A percentile compares a stretch with the other conserved stretches of the same genome.
These are phyloP conservation scores for Buphagus erythrorhynchus DNA, from an alignment of 2,797 vertebrate species.

Conservation along the genomic window DNA sequence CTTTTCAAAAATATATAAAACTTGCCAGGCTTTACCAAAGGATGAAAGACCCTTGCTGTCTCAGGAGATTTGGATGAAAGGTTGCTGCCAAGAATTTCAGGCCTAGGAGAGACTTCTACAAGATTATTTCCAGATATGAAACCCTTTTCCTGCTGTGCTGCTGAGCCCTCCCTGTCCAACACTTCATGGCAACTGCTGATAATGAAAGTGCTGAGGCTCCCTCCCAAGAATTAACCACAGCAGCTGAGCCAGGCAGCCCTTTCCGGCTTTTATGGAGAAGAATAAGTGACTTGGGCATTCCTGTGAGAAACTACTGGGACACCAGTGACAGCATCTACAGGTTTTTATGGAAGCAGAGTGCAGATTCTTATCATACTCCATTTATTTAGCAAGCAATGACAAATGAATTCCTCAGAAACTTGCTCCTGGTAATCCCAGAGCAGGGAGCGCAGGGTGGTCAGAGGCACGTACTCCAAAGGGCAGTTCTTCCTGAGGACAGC, in stretches of 20 bases:
- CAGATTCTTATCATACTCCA: constrained; percentile 56
- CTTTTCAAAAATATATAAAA: background rate
- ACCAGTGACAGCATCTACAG: constrained; percentile 38
- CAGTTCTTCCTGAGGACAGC: background rate
- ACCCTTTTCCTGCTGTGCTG: constrained; percentile 31
- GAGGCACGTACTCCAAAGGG: constrained; percentile 40
- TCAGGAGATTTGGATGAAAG: background rate
- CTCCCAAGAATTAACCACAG: background rate
- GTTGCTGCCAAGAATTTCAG: constrained; percentile 51
- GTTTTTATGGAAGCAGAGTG: constrained; percentile 46
- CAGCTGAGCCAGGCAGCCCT: constrained; percentile 45
- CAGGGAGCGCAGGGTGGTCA: background rate
- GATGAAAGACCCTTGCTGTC: background rate
- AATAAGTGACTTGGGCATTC: constrained; percentile 49
- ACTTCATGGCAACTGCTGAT: constrained; percentile 14
- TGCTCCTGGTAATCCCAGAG: background rate
- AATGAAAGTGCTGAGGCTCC: background rate
- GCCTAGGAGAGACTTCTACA: background rate
- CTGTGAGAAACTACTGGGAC: constrained; percentile 64
- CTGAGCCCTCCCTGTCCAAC: background rate
- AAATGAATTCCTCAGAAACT: constrained; percentile 60
- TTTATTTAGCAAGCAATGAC: constrained; percentile 51
- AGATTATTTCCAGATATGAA: constrained; percentile 62
- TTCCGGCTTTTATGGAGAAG: constrained; percentile 69
- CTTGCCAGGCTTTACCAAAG: background rate